A percentile compares a stretch with the other conserved stretches of the same genome.
These are phyloP conservation scores for Labroides dimidiatus DNA, from an alignment of 2,797 vertebrate species.

Conservation along the genomic window DNA sequence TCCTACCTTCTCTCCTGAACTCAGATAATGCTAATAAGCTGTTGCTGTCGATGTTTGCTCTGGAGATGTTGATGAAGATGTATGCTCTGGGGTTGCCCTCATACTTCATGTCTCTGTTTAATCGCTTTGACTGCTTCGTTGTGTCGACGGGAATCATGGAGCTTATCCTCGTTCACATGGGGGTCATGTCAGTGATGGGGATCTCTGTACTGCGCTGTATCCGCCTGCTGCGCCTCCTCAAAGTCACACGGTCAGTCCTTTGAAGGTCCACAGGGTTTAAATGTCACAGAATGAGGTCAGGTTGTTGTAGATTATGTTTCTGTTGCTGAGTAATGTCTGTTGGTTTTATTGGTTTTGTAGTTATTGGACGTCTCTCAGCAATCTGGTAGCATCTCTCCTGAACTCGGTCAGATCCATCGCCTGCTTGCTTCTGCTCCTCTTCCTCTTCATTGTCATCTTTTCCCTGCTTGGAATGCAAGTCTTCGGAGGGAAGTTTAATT, in stretches of 20 bases:
- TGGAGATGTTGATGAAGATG: constrained; percentile 98
- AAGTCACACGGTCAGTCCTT: constrained; percentile 85
- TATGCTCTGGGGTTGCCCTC: constrained; percentile 91
- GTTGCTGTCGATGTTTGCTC: constrained; percentile 88
- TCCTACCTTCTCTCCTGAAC: constrained; percentile 93
- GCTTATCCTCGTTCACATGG: constrained; percentile 87
- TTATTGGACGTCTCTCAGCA: constrained; percentile 96
- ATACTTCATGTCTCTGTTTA: constrained; percentile 98
- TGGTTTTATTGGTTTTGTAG: constrained; percentile 69
- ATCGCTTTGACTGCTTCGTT: constrained; percentile 98
- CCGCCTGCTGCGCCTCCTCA: constrained; percentile 93
- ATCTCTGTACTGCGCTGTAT: constrained; percentile 98
- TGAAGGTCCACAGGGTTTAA: constrained; percentile 43
- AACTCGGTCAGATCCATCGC: constrained; percentile 98
- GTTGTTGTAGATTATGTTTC: not conserved
- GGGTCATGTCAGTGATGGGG: constrained; percentile 90
- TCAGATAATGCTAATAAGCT: constrained; percentile 87
- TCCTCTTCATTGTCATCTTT: constrained; percentile 97
- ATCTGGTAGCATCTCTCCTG: constrained; percentile 95
- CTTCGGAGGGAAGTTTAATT: constrained; percentile 96
- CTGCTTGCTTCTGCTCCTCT: constrained; percentile 95
- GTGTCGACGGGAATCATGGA: constrained; percentile 89
- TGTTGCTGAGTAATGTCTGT: too few relatives aligned
- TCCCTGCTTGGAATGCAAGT: constrained; percentile 98
- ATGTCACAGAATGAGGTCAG: too few relatives aligned